A percentile compares a stretch with the other conserved stretches of the same genome.
These are phyloP conservation scores for Gerris lacustris DNA, from an alignment of 2,888 invertebrate genomes.

Conservation along the genomic window DNA sequence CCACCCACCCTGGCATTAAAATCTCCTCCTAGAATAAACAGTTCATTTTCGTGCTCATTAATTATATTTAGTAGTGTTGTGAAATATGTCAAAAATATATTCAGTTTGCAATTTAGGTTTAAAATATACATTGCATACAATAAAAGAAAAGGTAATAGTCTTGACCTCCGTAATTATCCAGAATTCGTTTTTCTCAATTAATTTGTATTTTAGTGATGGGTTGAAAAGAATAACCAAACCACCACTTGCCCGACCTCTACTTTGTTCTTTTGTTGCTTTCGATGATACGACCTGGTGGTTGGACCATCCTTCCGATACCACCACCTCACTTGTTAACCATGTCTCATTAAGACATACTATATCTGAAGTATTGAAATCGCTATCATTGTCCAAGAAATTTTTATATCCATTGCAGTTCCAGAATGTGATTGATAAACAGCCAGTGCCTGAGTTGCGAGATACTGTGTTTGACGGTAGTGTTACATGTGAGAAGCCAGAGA, in stretches of 20 bases:
- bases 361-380: background rate
- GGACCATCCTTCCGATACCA: background rate
- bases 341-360: background rate
- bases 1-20: too few species aligned
- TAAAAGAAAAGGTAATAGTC: background rate
- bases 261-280: background rate
- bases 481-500: too few species aligned
- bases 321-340: background rate
- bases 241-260: background rate
- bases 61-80: too few species aligned
- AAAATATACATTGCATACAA: background rate
- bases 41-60: too few species aligned
- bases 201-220: background rate
- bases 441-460: background rate
- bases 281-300: background rate
- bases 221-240: background rate
- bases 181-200: background rate
- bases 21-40: too few species aligned
- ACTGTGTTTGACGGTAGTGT: too few species aligned
- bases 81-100: too few species aligned
- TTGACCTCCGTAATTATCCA: background rate
- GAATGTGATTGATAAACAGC: background rate
- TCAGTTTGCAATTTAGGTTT: background rate
- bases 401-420: background rate
- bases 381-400: background rate